Evolutionary conservation across 2,797 vertebrate species (phyloP), one percentile per base, ranked within the genome.

Genomic region (Helicolenus hilgendorfi): DNA sequence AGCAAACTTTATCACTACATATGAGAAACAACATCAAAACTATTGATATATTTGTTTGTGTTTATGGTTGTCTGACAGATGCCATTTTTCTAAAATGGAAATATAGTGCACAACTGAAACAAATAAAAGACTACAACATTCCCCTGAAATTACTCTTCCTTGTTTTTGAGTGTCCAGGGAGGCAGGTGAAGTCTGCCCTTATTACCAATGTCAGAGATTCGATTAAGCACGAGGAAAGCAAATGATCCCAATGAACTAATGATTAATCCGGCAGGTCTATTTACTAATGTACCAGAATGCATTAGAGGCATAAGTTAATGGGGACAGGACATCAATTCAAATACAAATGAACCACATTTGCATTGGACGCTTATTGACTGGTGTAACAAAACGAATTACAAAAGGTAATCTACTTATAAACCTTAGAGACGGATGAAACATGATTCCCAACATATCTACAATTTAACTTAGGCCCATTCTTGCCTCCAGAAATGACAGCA

Each of bases 221-320:
- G 97, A 98, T 98, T 97, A 98, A 97, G 96, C 97, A 96, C 89
- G 79, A 96, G 95, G 95, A 97, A 98, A 97, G 97, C 97, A 98
- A 99, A 99, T 98, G 98, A 98, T 98, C 98, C 98, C 98, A 98
- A 98, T 99, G 98, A 98, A 98, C 95, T 98, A 97, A 98, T 98
- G 98, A 98, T 98, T 98, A 98, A 99, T 99, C 98, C 98, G 97
- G 98, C 98, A 98, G 98, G 98, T 99, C 97, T 98, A 98, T 98
- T 98, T 97, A 98, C 98, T 98, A 98, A 98, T 98, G 98, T 98
- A 99, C 98, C 98, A 98, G 98, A 99, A 98, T 98, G 98, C 98
- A 99, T 98, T 99, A 98, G 98, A 99, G 98, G 98, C 98, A 98
- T 98, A 99, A 98, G 98, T 98, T 99, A 99, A 99, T 99, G 98